Evolutionary conservation across 2,888 invertebrate species (phyloP), one percentile per base, ranked within the genome.

Genomic region (Lathronympha strigana): DNA sequence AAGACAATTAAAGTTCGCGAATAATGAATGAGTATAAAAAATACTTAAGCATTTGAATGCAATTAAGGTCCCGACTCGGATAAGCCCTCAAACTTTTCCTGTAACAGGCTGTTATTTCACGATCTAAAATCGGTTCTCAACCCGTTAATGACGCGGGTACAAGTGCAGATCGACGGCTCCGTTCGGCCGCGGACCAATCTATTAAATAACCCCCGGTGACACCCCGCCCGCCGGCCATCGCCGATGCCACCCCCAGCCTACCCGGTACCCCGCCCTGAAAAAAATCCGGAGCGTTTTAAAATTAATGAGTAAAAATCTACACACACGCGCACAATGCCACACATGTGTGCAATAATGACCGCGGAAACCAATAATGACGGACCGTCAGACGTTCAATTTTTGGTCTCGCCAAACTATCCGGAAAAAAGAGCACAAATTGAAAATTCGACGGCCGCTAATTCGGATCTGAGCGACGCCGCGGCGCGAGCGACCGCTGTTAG

Each of bases 271-370:
- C 90, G 86, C 90, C 88, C 91, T 89, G 90, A 90, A 92, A 92
- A 92, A 92, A 92, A 92, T 92, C 92, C 92, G 81, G 90, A 92
- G 90, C 92, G 92, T 92, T 92, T 92, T 92, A 92, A 92, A 92
- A 92, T 92, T 92, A 92, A 92, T 92, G 92, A 92, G 92, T 92
- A 92, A 92, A 92, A 92, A 92, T 92, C 85, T 87, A 92, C 92
- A 90, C 91, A 91, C 90, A 90, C 92, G 88, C 79, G 77, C 79
- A 86, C 88, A 85, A 85, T 83, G 79, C 71, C 76, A 75, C 78
- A 82, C 83, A 86, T 86, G 90, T 87, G 82, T 78, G 87, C 77
- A 77, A 87, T 90, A 90, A 89, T 89, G 87, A 85, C 80, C 83
- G 83, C 82, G 76, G 79, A 75, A 76, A 73, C 76, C 77, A 78